Base-by-base conservation (phyloP, 2,888 invertebrate genomes). In the Xestia rhomboidea region DNA sequence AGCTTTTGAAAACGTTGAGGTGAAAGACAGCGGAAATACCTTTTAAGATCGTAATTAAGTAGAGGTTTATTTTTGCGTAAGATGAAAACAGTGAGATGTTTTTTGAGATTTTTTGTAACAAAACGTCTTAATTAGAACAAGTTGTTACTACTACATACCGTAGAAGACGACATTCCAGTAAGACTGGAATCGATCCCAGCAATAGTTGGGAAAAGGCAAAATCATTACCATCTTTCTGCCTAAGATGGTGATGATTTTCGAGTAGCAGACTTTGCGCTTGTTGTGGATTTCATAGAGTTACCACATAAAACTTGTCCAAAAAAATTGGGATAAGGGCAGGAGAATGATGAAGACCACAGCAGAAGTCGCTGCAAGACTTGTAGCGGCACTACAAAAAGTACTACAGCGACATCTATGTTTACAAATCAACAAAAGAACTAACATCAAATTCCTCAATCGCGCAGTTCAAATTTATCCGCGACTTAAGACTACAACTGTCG, bases 1-100 rank as follows among this genome's bases (percentile, higher is more conserved):
- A 80, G 86, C 84, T 77, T 87, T 85, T 81, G 76, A 87, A 87
- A 87, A 76, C 63, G 34, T 68, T 66, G 76, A 79, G 73, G 79
- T 76, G 60, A 81, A 79, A 80, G 68, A 85, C 83, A 73, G 73
- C 6, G 21, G 71, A 80, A 82, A 82, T 73, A 86, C 75, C 74
- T 84, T 75, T 69, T 64, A 82, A 85, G 74, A 66, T 76, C 38
- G 66, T 76, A 81, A 81, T 80, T 78, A 85, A 77, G 44, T 67
- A 49, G 60, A 15, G 54, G 60, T 67, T 79, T 82, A 82, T 78
- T 73, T 85, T 82, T 73, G n/a, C 44, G 46, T 44, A 34, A 57
- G 62, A 80, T n/a, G 38, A 69, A 66, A 69, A 71, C 46, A 21
- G 27, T 44, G 46, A 66, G 69, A 24, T 66, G 38, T 76, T 73